Conservation (phyloP, 2,888 invertebrate genomes). For the Priocnemis perturbator region DNA sequence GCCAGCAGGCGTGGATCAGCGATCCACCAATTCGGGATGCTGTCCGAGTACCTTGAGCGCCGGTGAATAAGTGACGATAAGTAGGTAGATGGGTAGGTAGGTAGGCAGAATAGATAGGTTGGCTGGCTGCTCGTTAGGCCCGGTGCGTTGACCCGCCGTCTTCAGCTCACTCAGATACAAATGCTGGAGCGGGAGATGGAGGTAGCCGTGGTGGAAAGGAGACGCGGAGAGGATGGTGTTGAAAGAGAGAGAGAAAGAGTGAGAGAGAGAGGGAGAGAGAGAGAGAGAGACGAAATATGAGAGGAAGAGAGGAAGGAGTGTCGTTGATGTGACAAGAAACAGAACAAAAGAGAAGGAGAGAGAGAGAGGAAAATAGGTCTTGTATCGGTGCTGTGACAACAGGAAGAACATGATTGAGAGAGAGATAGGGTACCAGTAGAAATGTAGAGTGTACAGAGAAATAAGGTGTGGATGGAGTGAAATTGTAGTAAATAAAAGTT, state of each 20-base stretch:
- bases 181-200: too few species aligned
- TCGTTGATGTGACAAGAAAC: not conserved
- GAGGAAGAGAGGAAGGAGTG: too few species aligned
- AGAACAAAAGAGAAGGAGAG: slow-evolving; percentile 27
- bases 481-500: too few species aligned
- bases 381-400: slow-evolving; percentile 14
- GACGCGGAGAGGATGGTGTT: not conserved
- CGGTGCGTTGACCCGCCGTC: slow-evolving; percentile 73
- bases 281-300: slow-evolving; percentile 8
- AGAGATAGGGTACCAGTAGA: slow-evolving; percentile 34
- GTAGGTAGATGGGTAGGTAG: slow-evolving; percentile 74
- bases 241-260: slow-evolving; percentile 24
- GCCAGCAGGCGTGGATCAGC: not conserved
- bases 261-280: slow-evolving; percentile 50
- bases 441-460: too few species aligned
- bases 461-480: too few species aligned
- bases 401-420: slow-evolving; percentile 36
- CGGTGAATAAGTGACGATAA: slow-evolving; percentile 71
- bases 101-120: slow-evolving; percentile 66
- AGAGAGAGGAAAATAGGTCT: slow-evolving; percentile 34
- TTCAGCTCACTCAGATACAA: slow-evolving; percentile 47
- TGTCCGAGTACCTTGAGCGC: slow-evolving; percentile 54
- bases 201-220: slow-evolving; percentile 9
- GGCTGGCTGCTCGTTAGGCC: slow-evolving; percentile 68
- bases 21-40: slow-evolving; percentile 53